These are phyloP conservation scores for Micrasema longulum DNA, from an alignment of 1,140 invertebrate species.

Conservation along the genomic window DNA sequence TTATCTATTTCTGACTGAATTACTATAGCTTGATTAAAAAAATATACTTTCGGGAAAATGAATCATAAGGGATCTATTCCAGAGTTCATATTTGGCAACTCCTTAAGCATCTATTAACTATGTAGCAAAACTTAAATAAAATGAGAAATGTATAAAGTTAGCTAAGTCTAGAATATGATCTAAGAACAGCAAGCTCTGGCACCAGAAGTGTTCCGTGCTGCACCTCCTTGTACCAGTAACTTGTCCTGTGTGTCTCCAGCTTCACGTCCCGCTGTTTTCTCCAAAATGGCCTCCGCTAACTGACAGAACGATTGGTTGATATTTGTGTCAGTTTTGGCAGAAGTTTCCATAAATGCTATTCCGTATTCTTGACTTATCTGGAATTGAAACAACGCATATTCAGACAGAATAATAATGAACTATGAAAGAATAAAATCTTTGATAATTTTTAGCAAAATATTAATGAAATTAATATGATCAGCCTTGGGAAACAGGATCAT, in stretches of 20 bases:
- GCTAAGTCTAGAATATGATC: conserved; percentile 8
- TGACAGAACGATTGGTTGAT: conserved; percentile 94
- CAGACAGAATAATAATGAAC: no score
- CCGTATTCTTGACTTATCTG: conserved; percentile 89
- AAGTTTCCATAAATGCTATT: conserved; percentile 95
- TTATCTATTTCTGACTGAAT: not conserved
- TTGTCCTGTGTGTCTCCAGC: conserved; percentile 59
- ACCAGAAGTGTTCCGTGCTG: conserved; percentile 60
- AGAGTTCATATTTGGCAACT: conserved; percentile 46
- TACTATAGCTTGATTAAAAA: conserved; percentile 7
- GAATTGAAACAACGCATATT: conserved; percentile 10
- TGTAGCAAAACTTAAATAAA: conserved; percentile 36
- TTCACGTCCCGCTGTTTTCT: conserved; percentile 66
- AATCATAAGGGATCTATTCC: conserved; percentile 1
- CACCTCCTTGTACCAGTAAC: conserved; percentile 62
- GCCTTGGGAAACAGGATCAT: no score
- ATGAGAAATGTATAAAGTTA: conserved; percentile 39
- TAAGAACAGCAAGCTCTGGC: conserved; percentile 64
- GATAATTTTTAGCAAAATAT: no score
- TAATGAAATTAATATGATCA: no score
- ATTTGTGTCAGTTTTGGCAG: conserved; percentile 91
- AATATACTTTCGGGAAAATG: conserved; percentile 14
- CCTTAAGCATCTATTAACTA: conserved; percentile 35
- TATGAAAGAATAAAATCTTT: no score
- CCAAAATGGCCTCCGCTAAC: conserved; percentile 76